A percentile compares a stretch with the other conserved stretches of the same genome.
These are phyloP conservation scores for Enoplosus armatus DNA, from an alignment of 2,797 vertebrate species.

Conservation along the genomic window DNA sequence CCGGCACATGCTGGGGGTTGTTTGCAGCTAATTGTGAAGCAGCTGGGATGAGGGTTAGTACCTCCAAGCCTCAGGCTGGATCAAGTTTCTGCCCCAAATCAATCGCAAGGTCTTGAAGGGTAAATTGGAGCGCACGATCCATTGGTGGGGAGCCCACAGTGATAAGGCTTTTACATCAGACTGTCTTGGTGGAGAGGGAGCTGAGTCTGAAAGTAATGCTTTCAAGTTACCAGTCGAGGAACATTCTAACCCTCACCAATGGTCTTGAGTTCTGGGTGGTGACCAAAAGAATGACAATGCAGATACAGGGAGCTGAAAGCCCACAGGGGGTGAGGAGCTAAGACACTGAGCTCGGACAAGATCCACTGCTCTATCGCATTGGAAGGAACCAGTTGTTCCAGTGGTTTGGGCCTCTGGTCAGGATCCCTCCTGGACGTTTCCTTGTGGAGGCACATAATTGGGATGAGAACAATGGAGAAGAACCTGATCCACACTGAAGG, in stretches of 20 bases:
- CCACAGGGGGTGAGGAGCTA: not conserved
- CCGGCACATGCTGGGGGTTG: not conserved
- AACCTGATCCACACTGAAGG: not conserved
- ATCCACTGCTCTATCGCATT: not conserved
- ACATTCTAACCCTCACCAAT: not conserved
- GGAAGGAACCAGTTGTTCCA: not conserved
- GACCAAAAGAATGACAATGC: not conserved
- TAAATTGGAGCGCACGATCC: not conserved
- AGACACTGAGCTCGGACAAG: not conserved
- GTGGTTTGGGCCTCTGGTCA: not conserved
- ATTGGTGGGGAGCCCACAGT: not conserved
- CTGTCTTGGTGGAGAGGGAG: not conserved
- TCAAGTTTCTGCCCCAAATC: not conserved
- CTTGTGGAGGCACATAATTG: not conserved
- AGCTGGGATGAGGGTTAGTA: not conserved
- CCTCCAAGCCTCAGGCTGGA: not conserved
- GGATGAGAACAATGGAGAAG: not conserved
- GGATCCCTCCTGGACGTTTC: not conserved
- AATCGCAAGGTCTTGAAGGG: not conserved
- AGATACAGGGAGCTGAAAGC: conserved; percentile 1
- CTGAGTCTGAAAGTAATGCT: not conserved
- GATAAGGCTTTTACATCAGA: not conserved
- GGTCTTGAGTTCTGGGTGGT: not conserved
- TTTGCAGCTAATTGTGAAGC: not conserved
- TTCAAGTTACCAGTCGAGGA: not conserved